Evolutionary conservation across 2,888 invertebrate species (phyloP), one percentile per base, ranked within the genome.

Genomic region (Tipula vernalis): DNA sequence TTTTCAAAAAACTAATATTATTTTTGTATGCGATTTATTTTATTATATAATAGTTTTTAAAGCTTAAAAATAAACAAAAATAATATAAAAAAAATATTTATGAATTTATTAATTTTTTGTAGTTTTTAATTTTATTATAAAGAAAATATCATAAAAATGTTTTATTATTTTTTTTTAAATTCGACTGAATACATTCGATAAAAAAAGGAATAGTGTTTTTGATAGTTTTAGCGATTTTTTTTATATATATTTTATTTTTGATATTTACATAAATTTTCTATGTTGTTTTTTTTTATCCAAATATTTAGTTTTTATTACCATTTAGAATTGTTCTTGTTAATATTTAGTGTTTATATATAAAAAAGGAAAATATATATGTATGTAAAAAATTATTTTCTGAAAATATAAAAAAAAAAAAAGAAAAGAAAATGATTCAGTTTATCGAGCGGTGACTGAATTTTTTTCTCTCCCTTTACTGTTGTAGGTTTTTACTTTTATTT

Each of bases 231-330:
- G 41, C 42, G 39, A 85, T 85, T 85, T 85, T 13, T 6, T 42
- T 44, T 85, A 44, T n/a, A 84, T 84, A 8, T 85, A 42, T 18
- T 85, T 85, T 85, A 36, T 36, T 28, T 42, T 85, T 85, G 85
- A 42, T 41, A 42, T 85, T 42, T 85, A 15, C 41, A 15, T 39
- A 15, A 85, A 39, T 85, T 39, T 85, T 85, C 41, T 85, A n/a
- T 85, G 36, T n/a, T 39, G 15, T 85, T 85, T 85, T 28, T 85
- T 28, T 28, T 85, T 39, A 15, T 39, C 41, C 85, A 85, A 85
- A 85, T 85, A 85, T 85, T 85, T 85, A 85, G 85, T 85, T 85
- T 85, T 85, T 85, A 83, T 85, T 85, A 85, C 85, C 85, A 85
- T 85, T 85, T 85, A 85, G 39, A 39, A 39, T 85, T 85, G 13